Evolutionary conservation across 2,797 vertebrate species (phyloP).

Genomic region (Pachyuromys duprasi): DNA sequence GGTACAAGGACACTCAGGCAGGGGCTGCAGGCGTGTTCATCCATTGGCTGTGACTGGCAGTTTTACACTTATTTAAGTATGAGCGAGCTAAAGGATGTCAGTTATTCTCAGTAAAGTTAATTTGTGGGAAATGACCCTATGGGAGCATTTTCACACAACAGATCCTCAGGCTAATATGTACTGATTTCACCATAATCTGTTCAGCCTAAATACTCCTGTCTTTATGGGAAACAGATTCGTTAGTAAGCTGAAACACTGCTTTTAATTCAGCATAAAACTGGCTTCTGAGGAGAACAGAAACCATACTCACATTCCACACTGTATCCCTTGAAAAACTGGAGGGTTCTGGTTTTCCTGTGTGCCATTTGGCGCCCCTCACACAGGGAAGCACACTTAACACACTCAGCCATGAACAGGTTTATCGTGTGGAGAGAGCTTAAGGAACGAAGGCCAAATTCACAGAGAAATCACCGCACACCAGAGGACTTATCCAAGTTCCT

Average conservation of each 20-base stretch:
- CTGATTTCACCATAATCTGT: no score
- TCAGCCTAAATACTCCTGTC: constrained; percentile 23
- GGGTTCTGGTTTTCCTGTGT: neutral
- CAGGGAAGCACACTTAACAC: constrained; percentile 32
- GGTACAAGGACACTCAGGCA: neutral
- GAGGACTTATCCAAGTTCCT: neutral
- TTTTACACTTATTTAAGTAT: constrained; percentile 6
- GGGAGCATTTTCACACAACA: constrained; percentile 16
- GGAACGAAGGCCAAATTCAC: constrained; percentile 18
- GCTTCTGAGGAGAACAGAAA: constrained; percentile 32
- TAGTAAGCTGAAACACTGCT: constrained; percentile 44
- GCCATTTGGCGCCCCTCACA: constrained; percentile 25
- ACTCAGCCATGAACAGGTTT: neutral
- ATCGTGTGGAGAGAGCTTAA: neutral
- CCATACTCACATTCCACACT: neutral
- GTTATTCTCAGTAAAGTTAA: constrained; percentile 22
- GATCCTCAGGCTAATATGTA: neutral
- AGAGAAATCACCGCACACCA: neutral
- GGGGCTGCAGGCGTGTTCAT: neutral
- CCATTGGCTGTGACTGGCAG: neutral
- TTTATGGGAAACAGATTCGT: neutral
- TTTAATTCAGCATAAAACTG: constrained; percentile 30
- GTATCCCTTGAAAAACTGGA: constrained; percentile 21
- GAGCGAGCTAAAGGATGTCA: neutral
- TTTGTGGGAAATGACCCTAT: neutral